phyloP scores from a whole-genome alignment of 2,797 vertebrate genomes.

The Phoeniculus purpureus region DNA sequence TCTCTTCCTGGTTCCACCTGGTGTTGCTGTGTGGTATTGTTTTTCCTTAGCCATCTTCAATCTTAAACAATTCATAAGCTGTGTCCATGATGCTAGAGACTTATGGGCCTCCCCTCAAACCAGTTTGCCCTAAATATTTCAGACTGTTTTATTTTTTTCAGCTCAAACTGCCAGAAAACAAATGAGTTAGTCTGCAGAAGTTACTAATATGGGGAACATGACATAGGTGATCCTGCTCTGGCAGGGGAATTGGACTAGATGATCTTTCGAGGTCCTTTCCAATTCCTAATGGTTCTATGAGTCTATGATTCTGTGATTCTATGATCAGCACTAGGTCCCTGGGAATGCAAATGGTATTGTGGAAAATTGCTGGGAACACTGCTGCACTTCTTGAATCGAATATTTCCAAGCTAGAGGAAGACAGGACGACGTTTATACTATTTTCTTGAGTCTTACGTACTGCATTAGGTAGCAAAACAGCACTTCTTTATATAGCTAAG shows the following conservation, averaged over 20 bases:
- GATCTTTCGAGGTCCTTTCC: too few species aligned
- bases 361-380: background rate
- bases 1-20: constrained; percentile 36
- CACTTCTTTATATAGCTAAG: background rate
- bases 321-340: background rate
- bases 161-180: background rate
- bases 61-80: background rate
- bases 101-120: background rate
- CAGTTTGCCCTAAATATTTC: background rate
- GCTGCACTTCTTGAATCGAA: background rate
- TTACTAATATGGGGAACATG: background rate
- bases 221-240: too few species aligned
- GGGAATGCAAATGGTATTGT: background rate
- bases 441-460: background rate
- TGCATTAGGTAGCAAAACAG: constrained; percentile 46
- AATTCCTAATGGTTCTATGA: too few species aligned
- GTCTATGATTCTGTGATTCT: background rate
- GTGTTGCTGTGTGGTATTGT: constrained; percentile 37
- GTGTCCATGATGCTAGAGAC: background rate
- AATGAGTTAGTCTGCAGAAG: background rate
- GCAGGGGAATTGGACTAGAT: too few species aligned
- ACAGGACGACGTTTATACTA: background rate
- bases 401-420: constrained; percentile 22
- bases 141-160: background rate
- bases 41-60: background rate